Evolutionary conservation across 2,797 vertebrate genomes (phyloP).

Genomic region (Mormyrus proboscirostris): DNA sequence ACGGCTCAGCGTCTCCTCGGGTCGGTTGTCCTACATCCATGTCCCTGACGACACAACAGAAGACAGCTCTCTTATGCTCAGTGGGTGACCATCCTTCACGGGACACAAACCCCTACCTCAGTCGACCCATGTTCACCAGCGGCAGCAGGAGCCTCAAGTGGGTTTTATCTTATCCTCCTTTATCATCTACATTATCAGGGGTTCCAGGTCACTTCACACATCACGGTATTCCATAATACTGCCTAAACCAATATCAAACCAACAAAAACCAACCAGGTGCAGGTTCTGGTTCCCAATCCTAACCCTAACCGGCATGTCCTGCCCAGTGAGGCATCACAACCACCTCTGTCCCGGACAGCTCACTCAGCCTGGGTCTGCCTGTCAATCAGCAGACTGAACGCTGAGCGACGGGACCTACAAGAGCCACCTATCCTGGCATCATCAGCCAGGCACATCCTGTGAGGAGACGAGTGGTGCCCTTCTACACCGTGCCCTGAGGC

Average conservation of each 20-base stretch:
- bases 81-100: not conserved
- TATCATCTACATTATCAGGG: not conserved
- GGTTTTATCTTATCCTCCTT: not conserved
- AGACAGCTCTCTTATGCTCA: not conserved
- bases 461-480: not conserved
- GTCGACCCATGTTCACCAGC: not conserved
- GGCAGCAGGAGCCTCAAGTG: not conserved
- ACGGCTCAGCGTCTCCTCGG: slow-evolving; percentile 36
- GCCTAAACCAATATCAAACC: not conserved
- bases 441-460: not conserved
- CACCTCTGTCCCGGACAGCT: not conserved
- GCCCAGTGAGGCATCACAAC: not conserved
- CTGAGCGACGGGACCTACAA: not conserved
- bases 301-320: not conserved
- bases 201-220: not conserved
- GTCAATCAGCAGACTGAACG: not conserved
- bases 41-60: slow-evolving; percentile 28
- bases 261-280: not conserved
- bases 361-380: not conserved
- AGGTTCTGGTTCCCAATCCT: not conserved
- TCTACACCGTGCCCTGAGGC: not conserved
- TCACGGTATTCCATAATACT: not conserved
- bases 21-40: slow-evolving; percentile 52
- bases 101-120: not conserved
- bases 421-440: not conserved